Percentiles rank a stretch among this genome's conserved stretches.
phyloP scores from a whole-genome alignment of 2,888 invertebrate genomes.

The Tanytarsus gracilentus region DNA sequence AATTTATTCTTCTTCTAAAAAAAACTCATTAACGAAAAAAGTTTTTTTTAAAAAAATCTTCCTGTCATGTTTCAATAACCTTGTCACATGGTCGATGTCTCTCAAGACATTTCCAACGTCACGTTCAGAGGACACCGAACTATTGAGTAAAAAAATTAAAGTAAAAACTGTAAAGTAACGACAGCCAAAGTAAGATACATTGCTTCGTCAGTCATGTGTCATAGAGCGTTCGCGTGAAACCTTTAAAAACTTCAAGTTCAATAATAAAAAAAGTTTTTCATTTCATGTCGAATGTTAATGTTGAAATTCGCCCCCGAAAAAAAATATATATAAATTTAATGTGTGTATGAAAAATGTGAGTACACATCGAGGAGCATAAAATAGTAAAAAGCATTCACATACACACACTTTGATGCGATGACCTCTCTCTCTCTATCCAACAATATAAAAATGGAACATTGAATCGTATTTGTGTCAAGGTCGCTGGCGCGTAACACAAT shows the following conservation, averaged over 20 bases:
- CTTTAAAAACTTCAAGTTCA: slow-evolving; percentile 21
- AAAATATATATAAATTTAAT: background rate
- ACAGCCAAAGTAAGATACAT: background rate
- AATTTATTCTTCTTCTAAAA: too few relatives aligned
- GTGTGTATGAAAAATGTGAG: too few relatives aligned
- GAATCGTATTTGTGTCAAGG: slow-evolving; percentile 29
- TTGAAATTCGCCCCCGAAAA: slow-evolving; percentile 23
- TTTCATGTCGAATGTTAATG: background rate
- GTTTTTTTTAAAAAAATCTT: too few relatives aligned
- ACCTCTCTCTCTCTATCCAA: slow-evolving; percentile 21
- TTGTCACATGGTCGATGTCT: too few relatives aligned
- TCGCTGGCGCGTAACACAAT: slow-evolving; percentile 2
- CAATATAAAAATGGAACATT: slow-evolving; percentile 29
- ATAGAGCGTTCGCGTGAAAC: too few relatives aligned
- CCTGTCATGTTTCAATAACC: too few relatives aligned
- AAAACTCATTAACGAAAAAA: too few relatives aligned
- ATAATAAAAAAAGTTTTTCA: background rate
- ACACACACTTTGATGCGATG: slow-evolving; percentile 11
- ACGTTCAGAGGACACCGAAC: too few relatives aligned
- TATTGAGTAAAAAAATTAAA: too few relatives aligned
- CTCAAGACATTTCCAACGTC: too few relatives aligned
- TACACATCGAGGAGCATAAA: background rate
- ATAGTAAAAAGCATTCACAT: background rate
- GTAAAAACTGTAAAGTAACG: too few relatives aligned
- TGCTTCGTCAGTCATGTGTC: too few relatives aligned